These are phyloP conservation scores for Caenorhabditis angaria DNA, from an alignment of 2,888 invertebrate species.

Conservation along the genomic window DNA sequence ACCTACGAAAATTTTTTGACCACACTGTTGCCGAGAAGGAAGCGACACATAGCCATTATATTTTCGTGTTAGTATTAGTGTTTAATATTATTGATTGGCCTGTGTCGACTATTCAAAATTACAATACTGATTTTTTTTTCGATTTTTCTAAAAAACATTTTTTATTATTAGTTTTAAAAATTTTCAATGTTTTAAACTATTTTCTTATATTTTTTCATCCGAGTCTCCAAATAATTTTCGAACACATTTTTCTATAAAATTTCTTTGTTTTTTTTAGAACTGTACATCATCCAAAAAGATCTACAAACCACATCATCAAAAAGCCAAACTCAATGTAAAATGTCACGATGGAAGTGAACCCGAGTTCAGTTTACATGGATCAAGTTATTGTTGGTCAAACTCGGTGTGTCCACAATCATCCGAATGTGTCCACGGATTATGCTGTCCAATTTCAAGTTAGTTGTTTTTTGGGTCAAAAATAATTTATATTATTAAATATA, in stretches of 20 bases:
- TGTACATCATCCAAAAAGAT: constrained; percentile 25
- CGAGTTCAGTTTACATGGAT: constrained; percentile 69
- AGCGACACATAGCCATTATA: too few relatives aligned
- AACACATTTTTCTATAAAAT: neutral
- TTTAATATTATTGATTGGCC: too few relatives aligned
- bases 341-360: constrained; percentile 69
- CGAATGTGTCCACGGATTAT: constrained; percentile 65
- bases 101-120: too few relatives aligned
- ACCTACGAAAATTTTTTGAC: too few relatives aligned
- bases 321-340: constrained; percentile 51
- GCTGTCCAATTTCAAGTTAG: constrained; percentile 65
- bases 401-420: constrained; percentile 66
- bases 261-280: constrained; percentile 24
- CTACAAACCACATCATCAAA: constrained; percentile 34
- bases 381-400: constrained; percentile 70
- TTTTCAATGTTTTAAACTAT: too few relatives aligned
- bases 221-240: too few relatives aligned
- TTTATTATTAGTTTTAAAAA: too few relatives aligned
- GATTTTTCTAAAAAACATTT: too few relatives aligned
- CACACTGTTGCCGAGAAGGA: too few relatives aligned
- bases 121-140: too few relatives aligned
- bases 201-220: too few relatives aligned
- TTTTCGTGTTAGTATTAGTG: too few relatives aligned
- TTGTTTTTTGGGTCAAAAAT: constrained; percentile 27
- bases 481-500: constrained; percentile 5